Percentiles rank a stretch among this genome's conserved stretches.
phyloP scores from a whole-genome alignment of 1,140 invertebrate species.

The Leptinotarsa texana region DNA sequence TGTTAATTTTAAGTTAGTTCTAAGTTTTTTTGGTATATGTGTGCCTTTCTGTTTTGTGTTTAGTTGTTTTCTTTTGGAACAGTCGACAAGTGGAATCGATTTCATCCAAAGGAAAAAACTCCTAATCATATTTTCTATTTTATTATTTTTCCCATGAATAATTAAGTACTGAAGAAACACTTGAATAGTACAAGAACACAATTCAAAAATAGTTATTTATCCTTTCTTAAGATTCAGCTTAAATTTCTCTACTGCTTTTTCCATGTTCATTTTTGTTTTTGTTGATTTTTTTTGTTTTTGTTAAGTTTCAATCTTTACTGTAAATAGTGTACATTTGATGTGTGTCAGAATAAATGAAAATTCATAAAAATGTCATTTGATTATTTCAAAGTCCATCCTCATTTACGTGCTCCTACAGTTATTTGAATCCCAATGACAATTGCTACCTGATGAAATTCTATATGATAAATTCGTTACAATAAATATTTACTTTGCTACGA shows the following conservation, averaged over 20 bases:
- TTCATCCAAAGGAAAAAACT: background rate
- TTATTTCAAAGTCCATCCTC: background rate
- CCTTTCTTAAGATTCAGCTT: constrained; percentile 18
- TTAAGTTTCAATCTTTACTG: constrained; percentile 32
- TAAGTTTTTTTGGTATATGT: constrained; percentile 11
- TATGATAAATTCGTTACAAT: too few relatives aligned
- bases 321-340: constrained; percentile 28
- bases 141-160: background rate
- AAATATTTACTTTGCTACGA: too few relatives aligned
- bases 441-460: too few relatives aligned
- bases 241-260: constrained; percentile 24
- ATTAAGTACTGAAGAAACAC: constrained; percentile 30
- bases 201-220: constrained; percentile 19
- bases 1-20: background rate
- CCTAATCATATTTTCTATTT: background rate
- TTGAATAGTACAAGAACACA: constrained; percentile 32
- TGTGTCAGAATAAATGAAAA: background rate
- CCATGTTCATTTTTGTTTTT: constrained; percentile 40
- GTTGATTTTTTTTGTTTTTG: constrained; percentile 28
- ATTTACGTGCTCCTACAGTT: too few relatives aligned
- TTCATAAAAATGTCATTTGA: background rate
- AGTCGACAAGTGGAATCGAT: background rate
- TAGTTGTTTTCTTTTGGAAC: background rate
- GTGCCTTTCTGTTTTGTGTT: constrained; percentile 1
- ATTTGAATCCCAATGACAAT: too few relatives aligned